Percentiles rank a stretch among this genome's conserved stretches.
Evolutionary conservation across 2,113 vertebrate species (phyloP).

Genomic region (Antennarius striatus): DNA sequence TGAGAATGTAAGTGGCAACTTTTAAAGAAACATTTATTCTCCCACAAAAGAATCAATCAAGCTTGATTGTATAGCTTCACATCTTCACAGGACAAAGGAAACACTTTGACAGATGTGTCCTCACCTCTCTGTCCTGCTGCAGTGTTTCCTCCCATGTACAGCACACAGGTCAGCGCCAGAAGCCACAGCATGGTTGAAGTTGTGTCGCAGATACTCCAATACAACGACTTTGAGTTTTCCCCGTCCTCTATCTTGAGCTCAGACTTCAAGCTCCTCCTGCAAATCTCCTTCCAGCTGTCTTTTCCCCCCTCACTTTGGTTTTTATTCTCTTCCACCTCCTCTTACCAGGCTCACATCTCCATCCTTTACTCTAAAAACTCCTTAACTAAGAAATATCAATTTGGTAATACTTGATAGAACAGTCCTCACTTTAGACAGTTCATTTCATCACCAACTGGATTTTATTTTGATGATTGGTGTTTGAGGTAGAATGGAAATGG

Average conservation of each 20-base stretch:
- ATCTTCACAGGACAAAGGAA: too few relatives aligned
- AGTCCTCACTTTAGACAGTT: neutral
- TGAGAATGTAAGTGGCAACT: neutral
- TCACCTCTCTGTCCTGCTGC: conserved; percentile 74
- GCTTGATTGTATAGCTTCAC: neutral
- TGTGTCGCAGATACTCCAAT: conserved; percentile 5
- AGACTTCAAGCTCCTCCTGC: conserved; percentile 7
- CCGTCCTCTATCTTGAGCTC: conserved; percentile 1
- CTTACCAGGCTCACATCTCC: conserved; percentile 18
- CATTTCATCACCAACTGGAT: too few relatives aligned
- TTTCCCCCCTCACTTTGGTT: conserved; percentile 27
- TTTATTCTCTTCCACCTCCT: conserved; percentile 44
- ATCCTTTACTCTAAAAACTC: conserved; percentile 17
- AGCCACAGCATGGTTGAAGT: conserved; percentile 55
- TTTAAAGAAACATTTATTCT: neutral
- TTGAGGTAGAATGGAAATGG: too few relatives aligned
- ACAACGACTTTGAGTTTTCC: conserved; percentile 1
- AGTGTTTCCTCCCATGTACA: conserved; percentile 41
- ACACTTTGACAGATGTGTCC: neutral
- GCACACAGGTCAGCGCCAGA: conserved; percentile 50
- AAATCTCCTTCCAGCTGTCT: conserved; percentile 21
- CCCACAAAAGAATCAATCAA: neutral
- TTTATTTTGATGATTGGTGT: too few relatives aligned
- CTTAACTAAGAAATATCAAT: neutral
- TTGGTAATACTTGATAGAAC: conserved; percentile 7